Conservation (phyloP, 1,140 invertebrate genomes). For the Tetramorium alpestre region DNA sequence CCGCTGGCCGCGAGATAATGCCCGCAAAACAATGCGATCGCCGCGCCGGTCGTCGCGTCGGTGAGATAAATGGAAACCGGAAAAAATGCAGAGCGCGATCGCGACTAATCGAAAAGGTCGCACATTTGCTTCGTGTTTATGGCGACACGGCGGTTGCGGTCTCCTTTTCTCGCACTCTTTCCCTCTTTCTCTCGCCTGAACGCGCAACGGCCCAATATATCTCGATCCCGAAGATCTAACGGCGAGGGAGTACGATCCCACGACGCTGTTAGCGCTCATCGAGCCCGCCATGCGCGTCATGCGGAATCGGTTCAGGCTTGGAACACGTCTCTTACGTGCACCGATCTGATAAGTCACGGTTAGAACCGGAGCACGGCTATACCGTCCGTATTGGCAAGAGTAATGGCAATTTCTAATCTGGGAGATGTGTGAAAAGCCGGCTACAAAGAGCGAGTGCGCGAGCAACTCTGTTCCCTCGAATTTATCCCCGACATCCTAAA, state of each 20-base stretch:
- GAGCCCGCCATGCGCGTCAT: conserved; percentile 60
- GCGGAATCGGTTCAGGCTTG: conserved; percentile 51
- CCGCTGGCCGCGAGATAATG: conserved; percentile 67
- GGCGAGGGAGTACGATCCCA: conserved; percentile 69
- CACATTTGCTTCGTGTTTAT: conserved; percentile 26
- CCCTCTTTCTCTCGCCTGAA: neutral
- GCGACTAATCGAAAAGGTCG: conserved; percentile 46
- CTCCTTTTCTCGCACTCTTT: neutral
- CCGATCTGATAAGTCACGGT: conserved; percentile 67
- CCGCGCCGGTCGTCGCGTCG: neutral
- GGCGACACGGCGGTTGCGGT: neutral
- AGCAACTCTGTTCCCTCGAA: neutral
- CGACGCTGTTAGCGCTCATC: conserved; percentile 68
- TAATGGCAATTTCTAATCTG: conserved; percentile 62
- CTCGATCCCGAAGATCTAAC: conserved; percentile 62
- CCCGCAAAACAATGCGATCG: neutral
- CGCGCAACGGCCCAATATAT: conserved; percentile 41
- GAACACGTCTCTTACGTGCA: conserved; percentile 65
- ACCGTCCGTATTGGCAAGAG: conserved; percentile 54
- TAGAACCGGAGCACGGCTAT: conserved; percentile 57
- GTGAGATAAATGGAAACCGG: neutral
- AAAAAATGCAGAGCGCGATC: conserved; percentile 12
- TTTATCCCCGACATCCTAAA: neutral
- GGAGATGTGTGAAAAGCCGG: conserved; percentile 36
- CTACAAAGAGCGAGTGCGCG: conserved; percentile 13